A percentile compares a stretch with the other conserved stretches of the same genome.
Conservation (phyloP, 1,140 invertebrate genomes). For the Drosophila seguyi region DNA sequence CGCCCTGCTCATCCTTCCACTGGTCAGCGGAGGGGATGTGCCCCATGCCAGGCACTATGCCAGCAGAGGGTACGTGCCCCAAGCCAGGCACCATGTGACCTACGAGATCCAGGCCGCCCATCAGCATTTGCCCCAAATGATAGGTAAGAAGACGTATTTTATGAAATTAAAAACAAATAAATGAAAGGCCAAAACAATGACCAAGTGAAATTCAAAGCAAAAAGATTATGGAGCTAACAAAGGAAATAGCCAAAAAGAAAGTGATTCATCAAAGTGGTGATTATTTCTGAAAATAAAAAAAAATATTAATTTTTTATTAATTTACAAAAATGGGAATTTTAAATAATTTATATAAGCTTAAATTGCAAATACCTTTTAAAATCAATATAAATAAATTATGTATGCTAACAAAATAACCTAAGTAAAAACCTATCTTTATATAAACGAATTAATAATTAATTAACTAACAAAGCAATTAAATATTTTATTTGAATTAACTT, state of each 20-base stretch:
- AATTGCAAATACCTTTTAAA: neutral
- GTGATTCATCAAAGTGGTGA: neutral
- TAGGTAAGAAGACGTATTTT: conserved; percentile 2
- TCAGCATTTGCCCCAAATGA: conserved; percentile 17
- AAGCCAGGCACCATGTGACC: conserved; percentile 10
- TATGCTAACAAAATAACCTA: too few relatives aligned
- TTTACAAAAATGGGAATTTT: neutral
- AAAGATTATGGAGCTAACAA: neutral
- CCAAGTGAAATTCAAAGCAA: neutral
- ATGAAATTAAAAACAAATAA: neutral
- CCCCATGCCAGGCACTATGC: conserved; percentile 5
- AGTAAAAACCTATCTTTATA: too few relatives aligned
- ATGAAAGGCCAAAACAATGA: neutral
- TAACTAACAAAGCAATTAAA: neutral
- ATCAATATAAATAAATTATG: neutral
- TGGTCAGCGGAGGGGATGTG: conserved; percentile 56
- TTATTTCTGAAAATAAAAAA: neutral
- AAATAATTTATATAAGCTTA: neutral
- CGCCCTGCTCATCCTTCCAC: conserved; percentile 58
- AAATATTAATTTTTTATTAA: too few relatives aligned
- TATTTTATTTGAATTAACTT: neutral
- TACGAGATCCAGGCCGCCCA: conserved; percentile 33
- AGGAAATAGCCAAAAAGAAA: neutral
- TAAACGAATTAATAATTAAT: too few relatives aligned
- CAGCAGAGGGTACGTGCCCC: conserved; percentile 34